Evolutionary conservation across 2,888 invertebrate species (phyloP).

Genomic region (Tenthredo notha): DNA sequence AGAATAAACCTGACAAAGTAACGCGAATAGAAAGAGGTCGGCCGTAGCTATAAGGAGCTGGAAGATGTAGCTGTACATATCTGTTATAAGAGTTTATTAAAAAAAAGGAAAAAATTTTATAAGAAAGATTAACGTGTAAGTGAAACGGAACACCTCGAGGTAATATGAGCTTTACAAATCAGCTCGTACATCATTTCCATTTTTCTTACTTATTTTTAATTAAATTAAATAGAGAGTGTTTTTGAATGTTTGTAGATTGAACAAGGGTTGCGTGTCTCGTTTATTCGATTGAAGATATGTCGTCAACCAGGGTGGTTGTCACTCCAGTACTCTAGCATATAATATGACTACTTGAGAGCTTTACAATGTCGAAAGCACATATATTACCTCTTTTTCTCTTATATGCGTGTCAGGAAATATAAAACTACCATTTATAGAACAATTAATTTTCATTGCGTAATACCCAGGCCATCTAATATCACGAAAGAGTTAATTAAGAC

Average conservation of each 20-base stretch:
- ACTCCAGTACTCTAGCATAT: too few species aligned
- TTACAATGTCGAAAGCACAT: not conserved
- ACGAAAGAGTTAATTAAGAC: conserved; percentile 46
- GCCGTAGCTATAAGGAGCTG: not conserved
- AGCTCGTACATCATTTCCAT: not conserved
- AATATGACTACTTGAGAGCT: not conserved
- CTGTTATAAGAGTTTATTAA: not conserved
- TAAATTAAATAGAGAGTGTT: not conserved
- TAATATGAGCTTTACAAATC: not conserved
- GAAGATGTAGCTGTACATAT: not conserved
- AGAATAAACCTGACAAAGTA: conserved; percentile 47
- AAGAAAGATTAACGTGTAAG: not conserved
- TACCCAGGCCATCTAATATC: not conserved
- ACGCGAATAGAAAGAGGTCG: not conserved
- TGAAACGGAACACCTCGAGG: not conserved
- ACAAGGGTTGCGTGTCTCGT: conserved; percentile 8
- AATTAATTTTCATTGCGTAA: conserved; percentile 47
- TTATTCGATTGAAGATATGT: conserved; percentile 3
- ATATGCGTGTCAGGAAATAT: not conserved
- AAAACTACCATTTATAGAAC: conserved; percentile 19
- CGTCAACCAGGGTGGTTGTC: not conserved
- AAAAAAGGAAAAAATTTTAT: not conserved
- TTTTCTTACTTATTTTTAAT: not conserved
- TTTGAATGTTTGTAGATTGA: not conserved
- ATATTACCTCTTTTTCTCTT: not conserved